Base-by-base conservation (phyloP, 1,140 invertebrate species). In the Macrocentrus cingulum region DNA sequence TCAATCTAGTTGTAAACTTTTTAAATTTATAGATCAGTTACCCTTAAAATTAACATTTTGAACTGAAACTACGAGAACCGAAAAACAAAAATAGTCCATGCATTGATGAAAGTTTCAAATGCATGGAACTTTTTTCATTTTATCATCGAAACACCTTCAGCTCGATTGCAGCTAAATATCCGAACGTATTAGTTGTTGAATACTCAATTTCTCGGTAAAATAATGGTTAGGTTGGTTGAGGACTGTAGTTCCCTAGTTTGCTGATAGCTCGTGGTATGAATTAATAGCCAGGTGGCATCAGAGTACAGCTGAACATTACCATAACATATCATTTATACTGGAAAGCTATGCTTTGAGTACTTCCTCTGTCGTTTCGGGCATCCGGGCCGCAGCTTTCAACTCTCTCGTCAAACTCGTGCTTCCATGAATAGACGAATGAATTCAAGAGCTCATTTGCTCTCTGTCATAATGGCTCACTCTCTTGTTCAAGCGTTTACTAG, bases 271-370 rank as follows among this genome's bases (percentile, higher is more conserved):
- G 52, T 48, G 25, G 29, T 34, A 48, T 34, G 42, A 56, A 56
- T 46, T 56, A 46, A 56, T 56, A 41, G 54, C 54, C n/a, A 55
- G 48, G 23, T 42, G 48, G 18, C 41, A 51, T 37, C 36, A 25
- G 13, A 54, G 45, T 37, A 36, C 29, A 36, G 22, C 41, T 9
- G 22, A 51, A 36, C 49, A 59, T 59, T 53, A 53, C 56, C 49
- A 46, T 59, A 53, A 59, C 41, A 25, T 53, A 36, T 41, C 56
- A 59, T 59, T 52, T 59, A 59, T 49, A 42, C 48, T 58, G 32
- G 48, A 50, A 37, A 15, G 39, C 39, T 42, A 22, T 15, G 15
- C 23, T 16, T 18, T 15, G 13, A 6, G 8, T n/a, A 19, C 29
- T 32, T 18, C 22, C 9, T 37, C 29, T n/a, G 9, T 15, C 32